A percentile compares a stretch with the other conserved stretches of the same genome.
Conservation (phyloP, 1,140 invertebrate genomes). For the Dysdera silvatica region DNA sequence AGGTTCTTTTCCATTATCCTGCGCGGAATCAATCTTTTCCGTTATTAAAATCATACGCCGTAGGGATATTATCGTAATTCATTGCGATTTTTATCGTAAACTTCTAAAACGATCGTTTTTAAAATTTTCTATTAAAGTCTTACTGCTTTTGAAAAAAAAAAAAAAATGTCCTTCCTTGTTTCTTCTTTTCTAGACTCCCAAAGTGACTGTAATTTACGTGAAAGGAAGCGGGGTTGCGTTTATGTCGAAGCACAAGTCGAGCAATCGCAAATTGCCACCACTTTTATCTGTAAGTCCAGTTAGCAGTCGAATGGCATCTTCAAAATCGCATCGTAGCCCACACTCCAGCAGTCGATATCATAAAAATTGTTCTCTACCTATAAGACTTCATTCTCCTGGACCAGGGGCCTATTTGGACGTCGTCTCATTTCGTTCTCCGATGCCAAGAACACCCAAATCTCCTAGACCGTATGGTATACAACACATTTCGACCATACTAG, state of each 20-base stretch:
- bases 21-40: no score
- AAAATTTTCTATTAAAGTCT: no score
- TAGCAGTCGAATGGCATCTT: not conserved
- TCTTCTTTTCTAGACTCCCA: not conserved
- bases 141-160: no score
- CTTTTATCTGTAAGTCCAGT: constrained; percentile 11
- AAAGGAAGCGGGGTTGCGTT: not conserved
- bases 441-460: not conserved
- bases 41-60: no score
- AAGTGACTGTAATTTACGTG: not conserved
- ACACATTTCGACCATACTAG: no score
- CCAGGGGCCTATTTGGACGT: constrained; percentile 18
- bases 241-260: constrained; percentile 9
- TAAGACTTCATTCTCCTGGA: constrained; percentile 1
- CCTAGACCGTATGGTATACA: no score
- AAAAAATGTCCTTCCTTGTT: no score
- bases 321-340: not conserved
- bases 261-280: constrained; percentile 6
- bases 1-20: no score
- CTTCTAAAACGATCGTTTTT: no score
- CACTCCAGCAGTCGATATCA: constrained; percentile 9
- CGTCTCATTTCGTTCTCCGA: not conserved
- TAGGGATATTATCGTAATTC: no score
- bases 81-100: no score
- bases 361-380: not conserved